Conservation (phyloP, 2,888 invertebrate species). For the Sinelater perroti region DNA sequence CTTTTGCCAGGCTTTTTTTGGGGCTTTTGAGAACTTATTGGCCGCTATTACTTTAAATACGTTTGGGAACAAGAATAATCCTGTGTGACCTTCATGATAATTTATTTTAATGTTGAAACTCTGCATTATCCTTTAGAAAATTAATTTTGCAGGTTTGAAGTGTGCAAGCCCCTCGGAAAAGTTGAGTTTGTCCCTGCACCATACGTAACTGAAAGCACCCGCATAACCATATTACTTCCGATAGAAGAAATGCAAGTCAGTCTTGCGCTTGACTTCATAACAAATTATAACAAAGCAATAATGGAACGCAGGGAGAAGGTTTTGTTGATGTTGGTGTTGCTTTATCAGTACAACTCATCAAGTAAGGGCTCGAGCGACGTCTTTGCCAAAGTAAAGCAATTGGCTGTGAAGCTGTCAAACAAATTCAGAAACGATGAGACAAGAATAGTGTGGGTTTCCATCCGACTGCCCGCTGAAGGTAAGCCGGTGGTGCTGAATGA, state of each 20-base stretch:
- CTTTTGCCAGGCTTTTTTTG: no score
- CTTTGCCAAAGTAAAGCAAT: constrained; percentile 66
- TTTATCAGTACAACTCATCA: constrained; percentile 70
- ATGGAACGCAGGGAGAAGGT: constrained; percentile 83
- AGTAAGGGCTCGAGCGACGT: constrained; percentile 67
- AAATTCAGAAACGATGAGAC: constrained; percentile 74
- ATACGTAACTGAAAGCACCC: constrained; percentile 93
- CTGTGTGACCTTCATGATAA: no score
- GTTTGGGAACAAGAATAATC: no score
- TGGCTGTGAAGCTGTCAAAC: constrained; percentile 69
- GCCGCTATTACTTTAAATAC: no score
- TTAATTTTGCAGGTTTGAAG: constrained; percentile 69
- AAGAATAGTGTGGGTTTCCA: constrained; percentile 75
- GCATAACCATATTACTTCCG: constrained; percentile 80
- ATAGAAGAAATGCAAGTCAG: constrained; percentile 66
- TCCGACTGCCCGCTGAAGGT: constrained; percentile 64
- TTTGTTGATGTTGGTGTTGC: constrained; percentile 76
- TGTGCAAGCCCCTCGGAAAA: constrained; percentile 84
- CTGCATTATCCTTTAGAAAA: no score
- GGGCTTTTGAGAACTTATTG: no score
- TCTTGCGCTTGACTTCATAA: constrained; percentile 73
- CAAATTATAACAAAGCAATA: constrained; percentile 70
- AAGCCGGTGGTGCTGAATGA: constrained; percentile 53
- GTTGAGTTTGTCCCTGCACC: constrained; percentile 92
- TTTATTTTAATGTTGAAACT: no score